Conservation (phyloP, 2,113 vertebrate genomes). For the Prunella himalayana region DNA sequence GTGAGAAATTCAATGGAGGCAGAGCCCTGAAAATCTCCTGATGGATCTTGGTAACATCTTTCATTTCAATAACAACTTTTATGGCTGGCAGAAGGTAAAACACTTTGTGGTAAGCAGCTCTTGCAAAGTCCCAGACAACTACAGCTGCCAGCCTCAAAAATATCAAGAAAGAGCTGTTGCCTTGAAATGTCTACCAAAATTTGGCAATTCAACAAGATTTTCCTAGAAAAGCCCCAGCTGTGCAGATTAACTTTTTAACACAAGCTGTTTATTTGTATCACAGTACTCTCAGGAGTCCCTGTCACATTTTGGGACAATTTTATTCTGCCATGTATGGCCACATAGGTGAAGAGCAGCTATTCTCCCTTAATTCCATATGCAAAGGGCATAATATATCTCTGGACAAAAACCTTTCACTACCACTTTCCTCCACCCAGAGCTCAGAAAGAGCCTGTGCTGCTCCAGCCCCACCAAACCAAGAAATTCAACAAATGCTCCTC, state of each 20-base stretch:
- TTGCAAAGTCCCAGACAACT: background rate
- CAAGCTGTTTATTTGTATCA: background rate
- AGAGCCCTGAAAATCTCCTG: background rate
- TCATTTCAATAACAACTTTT: slow-evolving; percentile 9
- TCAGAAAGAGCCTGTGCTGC: background rate
- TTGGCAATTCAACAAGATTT: background rate
- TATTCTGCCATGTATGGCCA: background rate
- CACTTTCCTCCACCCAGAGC: background rate
- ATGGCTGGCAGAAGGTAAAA: background rate
- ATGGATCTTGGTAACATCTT: slow-evolving; percentile 11
- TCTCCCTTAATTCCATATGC: background rate
- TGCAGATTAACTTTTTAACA: background rate
- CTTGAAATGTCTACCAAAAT: background rate
- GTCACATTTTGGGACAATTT: background rate
- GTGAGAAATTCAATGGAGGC: slow-evolving; percentile 28
- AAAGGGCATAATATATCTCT: background rate
- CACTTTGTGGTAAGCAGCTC: background rate
- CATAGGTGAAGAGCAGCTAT: background rate
- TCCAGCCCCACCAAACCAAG: background rate
- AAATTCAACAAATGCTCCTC: background rate
- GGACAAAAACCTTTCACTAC: background rate
- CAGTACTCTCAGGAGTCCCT: background rate
- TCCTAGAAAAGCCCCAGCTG: background rate
- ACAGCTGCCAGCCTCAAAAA: background rate
- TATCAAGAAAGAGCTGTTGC: background rate